These are phyloP conservation scores for Hyposoter dolosus DNA, from an alignment of 2,888 invertebrate genomes.

Conservation along the genomic window DNA sequence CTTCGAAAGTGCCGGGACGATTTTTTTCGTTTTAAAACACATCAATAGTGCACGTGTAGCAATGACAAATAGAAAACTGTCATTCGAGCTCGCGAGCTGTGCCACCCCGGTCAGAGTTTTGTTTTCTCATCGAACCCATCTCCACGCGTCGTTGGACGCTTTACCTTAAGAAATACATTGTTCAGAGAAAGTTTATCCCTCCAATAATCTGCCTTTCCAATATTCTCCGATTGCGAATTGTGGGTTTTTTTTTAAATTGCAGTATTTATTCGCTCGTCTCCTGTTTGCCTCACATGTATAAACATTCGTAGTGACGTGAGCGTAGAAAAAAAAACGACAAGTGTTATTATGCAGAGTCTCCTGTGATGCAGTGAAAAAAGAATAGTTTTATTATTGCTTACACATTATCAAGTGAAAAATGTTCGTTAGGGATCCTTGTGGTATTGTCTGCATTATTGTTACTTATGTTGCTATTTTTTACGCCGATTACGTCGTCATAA, in stretches of 20 bases:
- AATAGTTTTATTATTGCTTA: conserved; percentile 4
- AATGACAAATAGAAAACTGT: conserved; percentile 58
- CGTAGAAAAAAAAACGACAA: conserved; percentile 1
- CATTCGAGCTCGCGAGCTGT: conserved; percentile 30
- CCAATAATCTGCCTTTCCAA: not conserved
- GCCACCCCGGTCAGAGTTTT: conserved; percentile 22
- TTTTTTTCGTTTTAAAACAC: conserved; percentile 16
- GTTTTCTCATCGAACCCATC: conserved; percentile 30
- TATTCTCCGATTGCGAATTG: conserved; percentile 15
- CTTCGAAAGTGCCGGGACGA: conserved; percentile 18
- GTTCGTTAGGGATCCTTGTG: conserved; percentile 94
- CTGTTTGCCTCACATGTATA: conserved; percentile 19
- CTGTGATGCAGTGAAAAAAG: conserved; percentile 13
- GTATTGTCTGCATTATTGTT: conserved; percentile 92
- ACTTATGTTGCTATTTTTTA: conserved; percentile 93
- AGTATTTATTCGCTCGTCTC: conserved; percentile 1
- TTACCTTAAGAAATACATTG: not conserved
- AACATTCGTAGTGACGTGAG: conserved; percentile 19
- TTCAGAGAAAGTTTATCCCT: conserved; percentile 32
- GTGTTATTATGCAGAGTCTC: not conserved
- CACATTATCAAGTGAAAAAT: conserved; percentile 82
- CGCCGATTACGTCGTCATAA: conserved; percentile 94
- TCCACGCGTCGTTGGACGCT: not conserved
- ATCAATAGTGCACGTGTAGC: conserved; percentile 38
- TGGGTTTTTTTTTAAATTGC: conserved; percentile 9